phyloP scores from a whole-genome alignment of 2,888 invertebrate genomes.

The Nudaria mundana region DNA sequence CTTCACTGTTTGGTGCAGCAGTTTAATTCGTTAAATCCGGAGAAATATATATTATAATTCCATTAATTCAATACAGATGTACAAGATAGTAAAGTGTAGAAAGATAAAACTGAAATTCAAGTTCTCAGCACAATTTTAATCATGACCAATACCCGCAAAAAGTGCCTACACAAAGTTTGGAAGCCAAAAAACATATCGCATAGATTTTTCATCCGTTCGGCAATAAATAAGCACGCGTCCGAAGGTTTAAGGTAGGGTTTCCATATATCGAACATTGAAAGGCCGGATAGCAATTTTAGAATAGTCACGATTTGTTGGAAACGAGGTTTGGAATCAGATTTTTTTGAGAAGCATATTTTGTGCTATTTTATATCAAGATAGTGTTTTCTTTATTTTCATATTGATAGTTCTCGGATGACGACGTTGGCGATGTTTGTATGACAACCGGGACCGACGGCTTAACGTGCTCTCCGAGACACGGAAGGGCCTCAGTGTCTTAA shows the following conservation, averaged over 20 bases:
- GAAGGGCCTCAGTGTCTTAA: too few relatives aligned
- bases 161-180: constrained; percentile 12
- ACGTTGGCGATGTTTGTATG: too few relatives aligned
- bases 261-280: constrained; percentile 42
- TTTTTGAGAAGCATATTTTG: not conserved
- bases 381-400: not conserved
- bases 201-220: constrained; percentile 53
- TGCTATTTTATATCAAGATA: not conserved
- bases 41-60: too few relatives aligned
- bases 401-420: too few relatives aligned
- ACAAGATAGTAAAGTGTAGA: too few relatives aligned
- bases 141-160: not conserved
- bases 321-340: too few relatives aligned
- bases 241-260: constrained; percentile 16
- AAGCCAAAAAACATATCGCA: constrained; percentile 40
- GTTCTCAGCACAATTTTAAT: not conserved
- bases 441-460: too few relatives aligned
- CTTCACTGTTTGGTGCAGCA: too few relatives aligned
- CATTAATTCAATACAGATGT: too few relatives aligned
- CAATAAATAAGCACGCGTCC: constrained; percentile 49
- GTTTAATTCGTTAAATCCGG: too few relatives aligned
- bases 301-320: not conserved
- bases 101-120: not conserved
- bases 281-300: constrained; percentile 36
- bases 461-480: too few relatives aligned